Percentiles rank a stretch among this genome's conserved stretches.
Evolutionary conservation across 2,888 invertebrate species (phyloP).

Genomic region (Drosophila anomalata): DNA sequence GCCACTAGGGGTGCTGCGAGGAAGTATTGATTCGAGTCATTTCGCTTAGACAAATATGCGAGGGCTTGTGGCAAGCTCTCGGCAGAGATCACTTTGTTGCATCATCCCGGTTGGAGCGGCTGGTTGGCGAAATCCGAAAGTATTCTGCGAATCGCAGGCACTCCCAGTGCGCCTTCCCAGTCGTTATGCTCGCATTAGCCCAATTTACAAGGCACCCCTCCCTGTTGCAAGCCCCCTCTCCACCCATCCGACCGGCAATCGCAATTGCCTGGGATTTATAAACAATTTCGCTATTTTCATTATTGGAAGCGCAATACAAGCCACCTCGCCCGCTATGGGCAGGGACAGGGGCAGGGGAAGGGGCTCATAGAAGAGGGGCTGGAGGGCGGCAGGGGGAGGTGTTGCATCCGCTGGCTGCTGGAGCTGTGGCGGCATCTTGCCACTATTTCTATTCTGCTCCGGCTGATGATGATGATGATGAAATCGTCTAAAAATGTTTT

Average conservation of each 20-base stretch:
- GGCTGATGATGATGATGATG: constrained; percentile 30
- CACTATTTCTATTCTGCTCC: constrained; percentile 5
- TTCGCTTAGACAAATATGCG: constrained; percentile 4
- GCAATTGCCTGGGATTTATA: constrained; percentile 45
- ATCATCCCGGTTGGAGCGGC: neutral
- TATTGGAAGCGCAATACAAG: constrained; percentile 37
- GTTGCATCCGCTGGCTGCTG: constrained; percentile 22
- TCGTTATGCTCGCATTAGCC: constrained; percentile 41
- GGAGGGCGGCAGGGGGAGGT: neutral
- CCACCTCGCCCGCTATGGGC: constrained; percentile 5
- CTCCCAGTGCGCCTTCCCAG: constrained; percentile 25
- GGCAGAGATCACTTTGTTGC: constrained; percentile 1
- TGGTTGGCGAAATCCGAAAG: constrained; percentile 11
- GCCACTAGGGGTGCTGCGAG: neutral
- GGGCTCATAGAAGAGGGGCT: neutral
- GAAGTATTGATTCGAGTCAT: constrained; percentile 34
- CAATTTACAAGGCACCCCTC: constrained; percentile 28
- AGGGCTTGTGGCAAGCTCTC: constrained; percentile 14
- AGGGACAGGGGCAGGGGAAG: neutral
- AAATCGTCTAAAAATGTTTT: constrained; percentile 63
- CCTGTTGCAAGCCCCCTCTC: too few species aligned
- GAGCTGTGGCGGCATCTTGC: constrained; percentile 19
- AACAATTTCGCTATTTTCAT: constrained; percentile 47
- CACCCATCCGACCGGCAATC: constrained; percentile 8
- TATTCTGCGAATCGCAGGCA: constrained; percentile 13